phyloP scores from a whole-genome alignment of 2,888 invertebrate species.

The Metallyticus violacea region DNA sequence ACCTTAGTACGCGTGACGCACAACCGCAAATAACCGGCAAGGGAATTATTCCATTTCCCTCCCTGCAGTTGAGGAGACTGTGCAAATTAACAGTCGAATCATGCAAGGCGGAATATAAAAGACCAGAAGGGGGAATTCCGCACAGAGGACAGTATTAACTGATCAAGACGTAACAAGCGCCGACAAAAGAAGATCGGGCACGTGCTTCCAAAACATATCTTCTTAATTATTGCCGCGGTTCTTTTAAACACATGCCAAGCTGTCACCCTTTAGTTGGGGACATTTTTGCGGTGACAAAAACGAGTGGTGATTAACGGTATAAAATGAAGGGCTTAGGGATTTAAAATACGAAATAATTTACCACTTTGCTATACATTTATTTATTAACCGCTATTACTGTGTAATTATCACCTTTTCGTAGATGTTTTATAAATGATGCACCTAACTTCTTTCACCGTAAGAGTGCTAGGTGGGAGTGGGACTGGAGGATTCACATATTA shows the following conservation, averaged over 20 bases:
- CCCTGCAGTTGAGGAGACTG: no score
- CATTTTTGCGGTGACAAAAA: no score
- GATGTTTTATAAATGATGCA: no score
- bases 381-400: no score
- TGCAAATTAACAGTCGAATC: background rate
- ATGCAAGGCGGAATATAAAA: background rate
- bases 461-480: no score
- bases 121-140: background rate
- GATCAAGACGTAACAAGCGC: background rate
- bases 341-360: no score
- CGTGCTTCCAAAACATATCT: background rate
- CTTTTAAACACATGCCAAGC: background rate
- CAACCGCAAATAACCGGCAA: constrained; percentile 14
- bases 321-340: no score
- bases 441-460: no score
- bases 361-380: no score
- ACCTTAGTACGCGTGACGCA: constrained; percentile 20
- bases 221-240: background rate
- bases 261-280: background rate
- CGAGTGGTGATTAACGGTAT: no score
- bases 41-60: constrained; percentile 3
- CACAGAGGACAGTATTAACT: background rate
- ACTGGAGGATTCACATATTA: no score
- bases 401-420: no score
- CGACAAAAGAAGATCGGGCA: background rate